A percentile compares a stretch with the other conserved stretches of the same genome.
These are phyloP conservation scores for Alosa sapidissima DNA, from an alignment of 2,797 vertebrate genomes.

Conservation along the genomic window DNA sequence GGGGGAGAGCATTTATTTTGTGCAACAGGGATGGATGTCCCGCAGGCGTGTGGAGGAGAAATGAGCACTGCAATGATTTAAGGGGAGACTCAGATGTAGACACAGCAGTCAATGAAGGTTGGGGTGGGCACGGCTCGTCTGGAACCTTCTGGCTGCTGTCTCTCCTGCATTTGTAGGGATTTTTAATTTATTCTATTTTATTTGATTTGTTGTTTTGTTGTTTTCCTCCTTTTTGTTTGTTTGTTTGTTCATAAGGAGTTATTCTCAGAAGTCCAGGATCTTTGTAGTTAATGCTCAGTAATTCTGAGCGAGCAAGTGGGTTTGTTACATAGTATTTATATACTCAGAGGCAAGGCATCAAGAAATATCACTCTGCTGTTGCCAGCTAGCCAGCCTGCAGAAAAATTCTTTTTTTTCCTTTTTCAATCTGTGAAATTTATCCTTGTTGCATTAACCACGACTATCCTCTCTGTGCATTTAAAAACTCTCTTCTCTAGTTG, in stretches of 20 bases:
- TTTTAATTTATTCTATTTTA: neutral
- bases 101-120: slow-evolving; percentile 48
- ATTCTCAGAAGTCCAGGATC: slow-evolving; percentile 10
- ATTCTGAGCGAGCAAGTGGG: neutral
- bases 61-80: slow-evolving; percentile 57
- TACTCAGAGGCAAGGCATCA: neutral
- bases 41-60: slow-evolving; percentile 45
- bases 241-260: neutral
- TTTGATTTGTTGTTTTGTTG: neutral
- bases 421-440: slow-evolving; percentile 29
- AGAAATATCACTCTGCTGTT: neutral
- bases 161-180: neutral
- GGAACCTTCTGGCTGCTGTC: slow-evolving; percentile 1
- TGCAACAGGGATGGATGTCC: slow-evolving; percentile 57
- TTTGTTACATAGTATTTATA: neutral
- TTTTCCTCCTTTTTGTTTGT: neutral
- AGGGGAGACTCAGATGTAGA: slow-evolving; percentile 49
- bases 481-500: slow-evolving; percentile 75
- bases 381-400: neutral
- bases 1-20: slow-evolving; percentile 54
- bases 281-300: neutral
- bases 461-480: slow-evolving; percentile 24
- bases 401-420: neutral
- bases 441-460: slow-evolving; percentile 25
- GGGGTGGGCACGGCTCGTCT: neutral